These are phyloP conservation scores for Sorex araneus DNA, from an alignment of 2,113 vertebrate species.

Conservation along the genomic window DNA sequence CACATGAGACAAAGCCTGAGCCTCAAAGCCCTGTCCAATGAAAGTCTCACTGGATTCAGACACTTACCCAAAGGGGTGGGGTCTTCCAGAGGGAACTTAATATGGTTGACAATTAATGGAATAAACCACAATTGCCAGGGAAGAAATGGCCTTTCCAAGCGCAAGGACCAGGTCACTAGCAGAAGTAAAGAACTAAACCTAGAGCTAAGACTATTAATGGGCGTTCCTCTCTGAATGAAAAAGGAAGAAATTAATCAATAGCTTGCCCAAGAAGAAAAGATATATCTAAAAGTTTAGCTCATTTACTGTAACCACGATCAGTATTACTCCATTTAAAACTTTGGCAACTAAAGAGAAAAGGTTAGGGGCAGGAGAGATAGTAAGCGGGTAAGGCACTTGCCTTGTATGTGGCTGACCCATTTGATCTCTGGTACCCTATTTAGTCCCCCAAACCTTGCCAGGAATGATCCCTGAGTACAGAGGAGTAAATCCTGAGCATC, in stretches of 20 bases:
- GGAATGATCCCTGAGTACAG: too few species aligned
- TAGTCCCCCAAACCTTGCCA: too few species aligned
- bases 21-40: background rate
- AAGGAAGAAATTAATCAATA: slow-evolving; percentile 59
- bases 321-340: slow-evolving; percentile 64
- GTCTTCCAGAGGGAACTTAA: slow-evolving; percentile 11
- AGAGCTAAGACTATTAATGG: slow-evolving; percentile 10
- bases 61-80: slow-evolving; percentile 5
- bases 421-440: too few species aligned
- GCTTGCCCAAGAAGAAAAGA: slow-evolving; percentile 49
- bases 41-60: slow-evolving; percentile 30
- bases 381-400: too few species aligned
- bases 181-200: slow-evolving; percentile 22
- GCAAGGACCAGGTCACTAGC: slow-evolving; percentile 33
- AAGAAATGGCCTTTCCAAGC: slow-evolving; percentile 56
- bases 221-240: slow-evolving; percentile 39
- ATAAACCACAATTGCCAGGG: slow-evolving; percentile 54
- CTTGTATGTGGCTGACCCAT: too few species aligned
- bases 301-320: slow-evolving; percentile 67
- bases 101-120: slow-evolving; percentile 40
- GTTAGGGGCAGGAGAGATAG: background rate
- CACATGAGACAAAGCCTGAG: slow-evolving; percentile 62
- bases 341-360: slow-evolving; percentile 55
- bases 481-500: too few species aligned
- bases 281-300: slow-evolving; percentile 33